Evolutionary conservation across 2,888 invertebrate genomes (phyloP).

Genomic region (Drosophila leonis): DNA sequence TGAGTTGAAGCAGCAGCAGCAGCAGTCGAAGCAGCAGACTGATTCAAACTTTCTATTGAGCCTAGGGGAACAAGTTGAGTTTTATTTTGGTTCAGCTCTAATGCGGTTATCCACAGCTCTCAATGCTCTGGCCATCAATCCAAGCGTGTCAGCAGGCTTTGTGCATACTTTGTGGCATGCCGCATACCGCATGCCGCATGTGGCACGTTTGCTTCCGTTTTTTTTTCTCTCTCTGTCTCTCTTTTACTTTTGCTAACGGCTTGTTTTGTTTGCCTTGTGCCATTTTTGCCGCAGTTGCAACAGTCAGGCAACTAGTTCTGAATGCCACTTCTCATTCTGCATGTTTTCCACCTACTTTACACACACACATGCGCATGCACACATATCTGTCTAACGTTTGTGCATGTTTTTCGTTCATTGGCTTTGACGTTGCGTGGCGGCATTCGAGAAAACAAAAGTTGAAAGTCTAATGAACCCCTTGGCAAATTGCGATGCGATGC

Average conservation of each 20-base stretch:
- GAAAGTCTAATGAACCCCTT: constrained; percentile 80
- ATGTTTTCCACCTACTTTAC: constrained; percentile 17
- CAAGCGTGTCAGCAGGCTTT: constrained; percentile 21
- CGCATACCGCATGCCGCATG: constrained; percentile 40
- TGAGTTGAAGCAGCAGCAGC: constrained; percentile 20
- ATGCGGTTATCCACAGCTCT: constrained; percentile 39
- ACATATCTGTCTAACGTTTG: constrained; percentile 29
- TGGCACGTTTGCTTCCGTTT: constrained; percentile 52
- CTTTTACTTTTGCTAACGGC: constrained; percentile 31
- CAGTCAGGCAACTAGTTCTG: constrained; percentile 24
- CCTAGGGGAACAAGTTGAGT: constrained; percentile 6
- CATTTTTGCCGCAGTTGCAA: constrained; percentile 60
- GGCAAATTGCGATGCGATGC: constrained; percentile 51
- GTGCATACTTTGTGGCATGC: constrained; percentile 52
- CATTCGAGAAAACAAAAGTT: constrained; percentile 49
- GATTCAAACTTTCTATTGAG: constrained; percentile 24
- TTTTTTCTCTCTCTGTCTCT: not conserved
- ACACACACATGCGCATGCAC: not conserved
- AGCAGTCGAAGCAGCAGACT: constrained; percentile 11
- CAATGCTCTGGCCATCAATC: not conserved
- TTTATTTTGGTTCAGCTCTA: constrained; percentile 2
- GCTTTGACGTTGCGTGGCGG: constrained; percentile 68
- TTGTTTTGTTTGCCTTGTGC: constrained; percentile 47
- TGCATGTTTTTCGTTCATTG: constrained; percentile 75
- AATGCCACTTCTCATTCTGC: not conserved